Evolutionary conservation across 2,797 vertebrate genomes (phyloP), one percentile per base, ranked within the genome.

Genomic region (Anguilla obscura): DNA sequence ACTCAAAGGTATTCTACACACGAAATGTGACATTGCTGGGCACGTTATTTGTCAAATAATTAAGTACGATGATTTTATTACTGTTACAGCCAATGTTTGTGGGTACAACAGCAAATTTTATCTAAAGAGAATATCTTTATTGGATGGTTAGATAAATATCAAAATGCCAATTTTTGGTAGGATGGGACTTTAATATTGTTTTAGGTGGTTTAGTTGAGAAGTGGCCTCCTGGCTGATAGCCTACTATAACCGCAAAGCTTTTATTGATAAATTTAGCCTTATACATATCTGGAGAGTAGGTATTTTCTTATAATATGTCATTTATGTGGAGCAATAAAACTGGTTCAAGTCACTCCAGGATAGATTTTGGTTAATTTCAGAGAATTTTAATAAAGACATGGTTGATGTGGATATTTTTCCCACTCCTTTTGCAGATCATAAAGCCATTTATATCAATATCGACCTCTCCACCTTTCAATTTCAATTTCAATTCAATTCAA

Each of bases 331-430:
- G 56, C 9, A 85, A 85, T 85, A 85, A 66, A 8, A 10, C 58
- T 16, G 40, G 56, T 18, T 85, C 4, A 85, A 58, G 27, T 84
- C 84, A 85, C 21, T 60, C 84, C 1, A 85, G 30, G 54, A 58
- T 85, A 36, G 54, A 85, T 58, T 85, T 58, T 85, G 84, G 56
- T 85, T 85, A 36, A 60, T 85, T 10, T 85, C 84, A 52, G 56
- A 85, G 10, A 71, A 27, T 71, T 48, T 86, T n/a, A 50, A 33
- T 24, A 71, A 45, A 10, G 40, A 74, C n/a, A 45, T 45, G 40
- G 27, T 71, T 86, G 36, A 71, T 69, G 85, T 50, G 1, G n/a
- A 86, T 24, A 71, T 71, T 18, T 24, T 1, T 5, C 21, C 45
- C 14, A 48, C 16, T 45, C 40, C 1, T 9, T 40, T 33, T 27